Percentiles rank a stretch among this genome's conserved stretches.
phyloP scores from a whole-genome alignment of 1,140 invertebrate genomes.

The Hestina assimilis region DNA sequence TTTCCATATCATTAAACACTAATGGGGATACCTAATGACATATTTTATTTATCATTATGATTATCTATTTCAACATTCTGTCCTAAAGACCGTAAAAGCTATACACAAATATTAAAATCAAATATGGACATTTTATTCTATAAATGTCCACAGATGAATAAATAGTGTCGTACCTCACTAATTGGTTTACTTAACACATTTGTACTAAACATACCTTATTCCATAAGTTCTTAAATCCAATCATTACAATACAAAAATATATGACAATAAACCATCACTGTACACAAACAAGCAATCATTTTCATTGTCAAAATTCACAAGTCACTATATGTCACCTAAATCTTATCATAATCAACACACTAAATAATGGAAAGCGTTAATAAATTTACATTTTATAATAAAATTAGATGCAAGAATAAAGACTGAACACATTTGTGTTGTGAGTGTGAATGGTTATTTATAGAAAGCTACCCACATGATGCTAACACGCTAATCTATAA shows the following conservation, averaged over 20 bases:
- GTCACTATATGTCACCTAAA: conserved; percentile 29
- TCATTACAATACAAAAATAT: conserved; percentile 53
- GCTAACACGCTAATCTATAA: conserved; percentile 44
- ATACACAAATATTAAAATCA: no score
- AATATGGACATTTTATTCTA: no score
- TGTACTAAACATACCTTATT: conserved; percentile 52
- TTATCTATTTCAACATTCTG: no score
- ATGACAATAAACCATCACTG: conserved; percentile 26
- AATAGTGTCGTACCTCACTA: conserved; percentile 19
- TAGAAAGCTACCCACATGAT: conserved; percentile 69
- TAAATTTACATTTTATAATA: conserved; percentile 22
- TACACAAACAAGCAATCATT: conserved; percentile 43
- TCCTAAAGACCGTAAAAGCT: no score
- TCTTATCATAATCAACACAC: no score
- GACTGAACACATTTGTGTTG: conserved; percentile 44
- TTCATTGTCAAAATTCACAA: conserved; percentile 42
- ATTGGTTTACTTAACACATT: conserved; percentile 14
- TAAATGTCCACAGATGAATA: conserved; percentile 3
- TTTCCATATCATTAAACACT: no score
- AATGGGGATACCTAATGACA: no score
- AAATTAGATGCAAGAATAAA: conserved; percentile 31
- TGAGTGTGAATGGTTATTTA: conserved; percentile 63
- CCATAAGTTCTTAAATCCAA: conserved; percentile 60
- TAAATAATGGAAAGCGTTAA: conserved; percentile 13
- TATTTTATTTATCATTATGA: no score